These are phyloP conservation scores for Macropis europaea DNA, from an alignment of 2,888 invertebrate genomes.

Conservation along the genomic window DNA sequence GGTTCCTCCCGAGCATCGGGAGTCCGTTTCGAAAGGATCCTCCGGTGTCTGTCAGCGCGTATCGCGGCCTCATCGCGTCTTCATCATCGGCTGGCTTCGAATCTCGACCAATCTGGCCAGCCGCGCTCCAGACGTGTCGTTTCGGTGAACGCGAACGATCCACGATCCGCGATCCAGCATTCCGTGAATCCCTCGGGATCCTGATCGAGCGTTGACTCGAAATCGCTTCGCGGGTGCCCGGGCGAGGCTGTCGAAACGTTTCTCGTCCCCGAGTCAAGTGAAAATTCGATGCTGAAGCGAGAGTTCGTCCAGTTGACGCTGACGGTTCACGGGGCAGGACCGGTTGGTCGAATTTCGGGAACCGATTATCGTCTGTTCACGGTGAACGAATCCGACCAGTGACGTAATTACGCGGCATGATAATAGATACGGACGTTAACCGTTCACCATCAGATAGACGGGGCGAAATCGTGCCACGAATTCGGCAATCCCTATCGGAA, in stretches of 20 bases:
- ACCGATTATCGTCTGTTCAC: not conserved
- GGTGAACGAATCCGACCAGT: conserved; percentile 16
- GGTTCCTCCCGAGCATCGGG: not conserved
- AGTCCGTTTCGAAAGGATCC: conserved; percentile 5
- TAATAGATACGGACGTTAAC: conserved; percentile 49
- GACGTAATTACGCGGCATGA: conserved; percentile 61
- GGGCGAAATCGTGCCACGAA: conserved; percentile 40
- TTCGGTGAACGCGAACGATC: not conserved
- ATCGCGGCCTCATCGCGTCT: not conserved
- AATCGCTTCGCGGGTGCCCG: not conserved
- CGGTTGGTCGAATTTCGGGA: not conserved
- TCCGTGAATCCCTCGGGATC: not conserved
- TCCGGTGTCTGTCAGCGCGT: not conserved
- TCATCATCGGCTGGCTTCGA: not conserved
- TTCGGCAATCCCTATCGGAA: conserved; percentile 52
- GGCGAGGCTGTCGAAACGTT: not conserved
- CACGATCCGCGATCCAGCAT: not conserved
- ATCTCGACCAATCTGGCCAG: conserved; percentile 28
- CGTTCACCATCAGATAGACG: conserved; percentile 57
- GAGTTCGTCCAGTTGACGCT: not conserved
- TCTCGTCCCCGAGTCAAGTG: not conserved
- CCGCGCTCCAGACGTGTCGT: not conserved
- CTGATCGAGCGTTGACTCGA: not conserved
- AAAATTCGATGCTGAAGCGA: not conserved
- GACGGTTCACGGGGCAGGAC: not conserved